Percentiles rank a stretch among this genome's conserved stretches.
Evolutionary conservation across 2,888 invertebrate genomes (phyloP).

Genomic region (Gerris lacustris): DNA sequence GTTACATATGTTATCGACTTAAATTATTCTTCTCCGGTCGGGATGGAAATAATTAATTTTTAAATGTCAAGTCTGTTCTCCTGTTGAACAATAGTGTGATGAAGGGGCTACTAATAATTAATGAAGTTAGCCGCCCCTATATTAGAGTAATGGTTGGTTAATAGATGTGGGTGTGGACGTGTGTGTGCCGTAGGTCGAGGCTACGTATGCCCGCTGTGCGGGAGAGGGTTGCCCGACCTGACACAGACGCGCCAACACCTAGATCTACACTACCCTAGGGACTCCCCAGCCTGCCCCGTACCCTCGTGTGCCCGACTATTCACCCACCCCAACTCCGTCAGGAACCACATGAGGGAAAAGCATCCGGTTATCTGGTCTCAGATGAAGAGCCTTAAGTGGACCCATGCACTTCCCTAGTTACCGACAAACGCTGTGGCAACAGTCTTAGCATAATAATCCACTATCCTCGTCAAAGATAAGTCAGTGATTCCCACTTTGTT

Average conservation of each 20-base stretch:
- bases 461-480: too few species aligned
- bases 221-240: constrained; percentile 50
- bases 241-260: constrained; percentile 60
- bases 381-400: constrained; percentile 70
- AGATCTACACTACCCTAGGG: constrained; percentile 71
- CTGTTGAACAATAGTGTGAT: too few species aligned
- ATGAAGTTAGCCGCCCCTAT: too few species aligned
- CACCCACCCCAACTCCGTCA: constrained; percentile 73
- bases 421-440: too few species aligned
- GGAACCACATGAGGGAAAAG: constrained; percentile 76
- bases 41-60: too few species aligned
- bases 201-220: constrained; percentile 61
- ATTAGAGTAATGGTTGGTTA: constrained; percentile 3
- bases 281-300: constrained; percentile 70
- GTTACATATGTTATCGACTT: too few species aligned
- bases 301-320: constrained; percentile 59
- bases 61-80: too few species aligned
- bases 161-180: constrained; percentile 29
- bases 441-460: too few species aligned
- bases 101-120: too few species aligned
- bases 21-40: too few species aligned
- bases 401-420: constrained; percentile 36
- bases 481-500: too few species aligned
- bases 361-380: constrained; percentile 69
- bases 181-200: constrained; percentile 41